These are phyloP conservation scores for Craseonycteris thonglongyai DNA, from an alignment of 2,113 vertebrate species.

Conservation along the genomic window DNA sequence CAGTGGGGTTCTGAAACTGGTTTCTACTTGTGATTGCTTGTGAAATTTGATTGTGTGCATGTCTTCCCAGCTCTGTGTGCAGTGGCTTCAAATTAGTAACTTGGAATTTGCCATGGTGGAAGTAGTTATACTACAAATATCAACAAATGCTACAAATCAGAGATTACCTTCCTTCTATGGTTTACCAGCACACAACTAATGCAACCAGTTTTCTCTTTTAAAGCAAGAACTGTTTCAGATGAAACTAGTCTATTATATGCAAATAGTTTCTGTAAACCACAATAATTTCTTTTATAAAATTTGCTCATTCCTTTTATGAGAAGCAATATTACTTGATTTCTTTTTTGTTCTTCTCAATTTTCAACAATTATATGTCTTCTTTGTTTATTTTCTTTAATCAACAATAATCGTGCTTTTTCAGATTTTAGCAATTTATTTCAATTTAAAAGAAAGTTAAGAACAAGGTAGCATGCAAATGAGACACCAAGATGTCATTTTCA, in stretches of 20 bases:
- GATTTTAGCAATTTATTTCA: not conserved
- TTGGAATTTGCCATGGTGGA: not conserved
- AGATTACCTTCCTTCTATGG: too few species aligned
- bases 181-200: not conserved
- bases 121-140: not conserved
- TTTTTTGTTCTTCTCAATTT: not conserved
- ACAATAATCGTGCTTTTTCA: not conserved
- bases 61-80: not conserved
- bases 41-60: not conserved
- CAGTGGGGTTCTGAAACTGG: not conserved
- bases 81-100: not conserved
- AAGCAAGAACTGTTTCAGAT: not conserved
- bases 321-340: not conserved
- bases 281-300: not conserved
- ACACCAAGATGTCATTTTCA: not conserved
- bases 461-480: not conserved
- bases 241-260: not conserved
- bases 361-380: not conserved
- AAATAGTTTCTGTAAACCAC: not conserved
- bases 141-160: not conserved
- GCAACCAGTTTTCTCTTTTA: not conserved
- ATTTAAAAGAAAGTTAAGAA: not conserved
- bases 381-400: not conserved
- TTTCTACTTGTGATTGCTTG: not conserved
- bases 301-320: not conserved